These are phyloP conservation scores for Poliocrania exsul DNA, from an alignment of 2,797 vertebrate species.

Conservation along the genomic window DNA sequence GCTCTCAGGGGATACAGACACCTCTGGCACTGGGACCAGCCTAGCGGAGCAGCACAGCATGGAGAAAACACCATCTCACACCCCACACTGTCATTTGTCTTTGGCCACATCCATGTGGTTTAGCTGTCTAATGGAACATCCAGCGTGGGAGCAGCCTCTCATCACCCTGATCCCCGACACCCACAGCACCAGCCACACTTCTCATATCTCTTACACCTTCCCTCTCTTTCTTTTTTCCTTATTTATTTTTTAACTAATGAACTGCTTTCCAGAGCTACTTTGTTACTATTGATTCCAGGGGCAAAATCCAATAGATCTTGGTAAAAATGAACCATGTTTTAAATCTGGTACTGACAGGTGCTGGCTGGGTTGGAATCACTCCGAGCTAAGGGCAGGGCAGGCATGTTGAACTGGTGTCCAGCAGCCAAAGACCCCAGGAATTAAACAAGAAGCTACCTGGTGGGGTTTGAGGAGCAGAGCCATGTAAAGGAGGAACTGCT, in stretches of 20 bases:
- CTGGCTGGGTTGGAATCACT: neutral
- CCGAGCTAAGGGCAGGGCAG: neutral
- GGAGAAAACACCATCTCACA: neutral
- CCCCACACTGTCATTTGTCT: fast-evolving
- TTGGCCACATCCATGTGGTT: fast-evolving
- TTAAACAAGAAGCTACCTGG: neutral
- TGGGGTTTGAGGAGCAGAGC: fast-evolving
- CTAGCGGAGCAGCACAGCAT: fast-evolving
- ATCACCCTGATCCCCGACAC: fast-evolving
- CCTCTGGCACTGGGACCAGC: fast-evolving
- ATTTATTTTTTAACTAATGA: constrained; percentile 21
- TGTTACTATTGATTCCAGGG: constrained; percentile 25
- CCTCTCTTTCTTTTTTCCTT: neutral
- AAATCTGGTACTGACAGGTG: neutral
- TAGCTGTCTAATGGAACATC: fast-evolving
- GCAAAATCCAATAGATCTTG: constrained; percentile 4
- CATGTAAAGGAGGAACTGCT: fast-evolving
- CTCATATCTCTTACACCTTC: fast-evolving
- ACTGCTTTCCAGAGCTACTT: constrained; percentile 20
- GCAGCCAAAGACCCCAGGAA: neutral
- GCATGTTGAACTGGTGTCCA: fast-evolving
- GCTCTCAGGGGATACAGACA: neutral
- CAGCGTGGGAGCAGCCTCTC: neutral
- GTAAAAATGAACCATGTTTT: neutral
- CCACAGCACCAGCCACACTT: neutral